Evolutionary conservation across 2,113 vertebrate genomes (phyloP).

Genomic region (Siphamia tubifer): DNA sequence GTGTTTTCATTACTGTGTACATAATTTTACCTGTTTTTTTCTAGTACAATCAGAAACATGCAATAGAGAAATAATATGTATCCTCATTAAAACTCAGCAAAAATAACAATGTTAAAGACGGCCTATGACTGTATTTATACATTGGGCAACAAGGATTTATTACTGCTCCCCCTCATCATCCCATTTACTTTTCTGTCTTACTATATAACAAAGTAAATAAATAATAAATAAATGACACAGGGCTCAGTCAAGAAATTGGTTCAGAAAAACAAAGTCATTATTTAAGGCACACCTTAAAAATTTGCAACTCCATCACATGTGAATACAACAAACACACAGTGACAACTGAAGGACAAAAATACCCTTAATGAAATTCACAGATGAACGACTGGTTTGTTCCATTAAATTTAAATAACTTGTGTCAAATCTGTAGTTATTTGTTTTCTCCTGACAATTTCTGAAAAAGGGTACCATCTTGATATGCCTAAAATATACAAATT

Average conservation of each 20-base stretch:
- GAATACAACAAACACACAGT: constrained; percentile 64
- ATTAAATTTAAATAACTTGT: neutral
- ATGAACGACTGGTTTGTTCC: constrained; percentile 10
- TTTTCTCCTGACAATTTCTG: neutral
- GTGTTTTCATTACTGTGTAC: too few relatives aligned
- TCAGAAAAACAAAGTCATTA: constrained; percentile 64
- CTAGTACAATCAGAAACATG: too few relatives aligned
- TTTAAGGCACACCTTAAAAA: constrained; percentile 77
- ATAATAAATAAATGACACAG: neutral
- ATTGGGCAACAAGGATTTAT: too few relatives aligned
- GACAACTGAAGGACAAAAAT: constrained; percentile 52
- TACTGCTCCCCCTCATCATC: too few relatives aligned
- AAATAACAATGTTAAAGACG: too few relatives aligned
- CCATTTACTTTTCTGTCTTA: too few relatives aligned
- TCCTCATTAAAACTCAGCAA: too few relatives aligned
- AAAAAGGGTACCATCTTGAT: neutral
- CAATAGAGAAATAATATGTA: too few relatives aligned
- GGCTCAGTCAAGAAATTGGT: neutral
- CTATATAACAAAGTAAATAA: too few relatives aligned
- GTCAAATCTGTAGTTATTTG: constrained; percentile 5
- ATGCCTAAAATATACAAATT: neutral
- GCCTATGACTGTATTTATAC: too few relatives aligned
- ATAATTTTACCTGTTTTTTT: too few relatives aligned
- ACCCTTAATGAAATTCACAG: constrained; percentile 24
- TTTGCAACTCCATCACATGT: constrained; percentile 62